Conservation (phyloP, 2,113 vertebrate genomes). For the Bubo blakistoni region DNA sequence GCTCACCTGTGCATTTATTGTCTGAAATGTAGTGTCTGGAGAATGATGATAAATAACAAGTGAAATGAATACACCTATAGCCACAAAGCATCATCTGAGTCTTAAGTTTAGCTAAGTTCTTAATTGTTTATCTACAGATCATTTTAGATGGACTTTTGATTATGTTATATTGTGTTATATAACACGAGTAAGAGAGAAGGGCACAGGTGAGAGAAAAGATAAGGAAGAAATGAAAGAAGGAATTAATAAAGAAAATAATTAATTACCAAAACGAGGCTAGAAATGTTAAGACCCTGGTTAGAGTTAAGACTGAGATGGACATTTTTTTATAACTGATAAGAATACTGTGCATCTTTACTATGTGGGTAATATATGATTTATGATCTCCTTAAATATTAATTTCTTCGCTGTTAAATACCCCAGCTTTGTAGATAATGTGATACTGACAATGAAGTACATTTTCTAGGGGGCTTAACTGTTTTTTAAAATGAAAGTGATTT, state of each 20-base stretch:
- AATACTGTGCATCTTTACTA: background rate
- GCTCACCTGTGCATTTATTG: background rate
- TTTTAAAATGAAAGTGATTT: background rate
- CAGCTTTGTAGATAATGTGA: slow-evolving; percentile 16
- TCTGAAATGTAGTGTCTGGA: background rate
- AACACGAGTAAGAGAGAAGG: background rate
- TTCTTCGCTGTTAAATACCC: background rate
- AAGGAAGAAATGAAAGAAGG: background rate
- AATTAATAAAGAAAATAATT: background rate
- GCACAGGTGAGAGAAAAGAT: background rate
- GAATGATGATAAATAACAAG: background rate
- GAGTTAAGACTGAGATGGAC: background rate
- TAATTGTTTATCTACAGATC: background rate
- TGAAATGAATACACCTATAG: background rate
- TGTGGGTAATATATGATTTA: background rate
- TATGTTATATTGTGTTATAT: background rate
- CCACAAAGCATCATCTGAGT: background rate
- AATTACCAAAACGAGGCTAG: background rate
- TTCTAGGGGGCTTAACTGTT: background rate
- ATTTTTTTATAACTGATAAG: background rate
- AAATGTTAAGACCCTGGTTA: background rate
- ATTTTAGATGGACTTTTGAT: background rate
- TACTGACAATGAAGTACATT: background rate
- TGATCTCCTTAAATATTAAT: background rate
- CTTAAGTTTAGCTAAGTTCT: background rate